Base-by-base conservation (phyloP, 2,888 invertebrate species). In the Lottia gigantea region DNA sequence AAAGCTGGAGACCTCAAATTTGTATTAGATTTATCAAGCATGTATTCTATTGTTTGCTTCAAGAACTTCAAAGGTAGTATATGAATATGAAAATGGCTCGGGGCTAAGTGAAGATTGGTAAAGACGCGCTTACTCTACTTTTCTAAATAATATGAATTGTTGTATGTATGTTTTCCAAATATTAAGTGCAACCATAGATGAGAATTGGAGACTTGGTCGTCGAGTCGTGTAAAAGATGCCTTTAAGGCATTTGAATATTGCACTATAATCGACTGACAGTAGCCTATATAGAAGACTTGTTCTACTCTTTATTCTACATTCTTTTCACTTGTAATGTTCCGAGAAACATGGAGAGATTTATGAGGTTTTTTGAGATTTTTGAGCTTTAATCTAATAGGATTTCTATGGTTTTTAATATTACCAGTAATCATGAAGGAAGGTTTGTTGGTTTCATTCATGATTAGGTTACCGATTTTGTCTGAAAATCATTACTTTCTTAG, bases 121-220 rank as follows among this genome's bases (percentile, higher is more conserved):
- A 68, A 55, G 55, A 55, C 55, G 55, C 55, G 55, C 23, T 55
- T 23, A 55, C 55, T 55, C 55, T 11, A 55, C 55, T 55, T 55
- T 55, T 55, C 19, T 55, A 55, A 55, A 55, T 55, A 62, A 62
- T 45, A 26, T 19, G 46, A 47, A 49, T 55, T 45, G 63, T 69
- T 69, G 55, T 69, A 47, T 46, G 64, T 69, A 65, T 69, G 55
- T 69, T 64, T 69, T 65, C 61, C 45, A 40, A 46, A 65, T 64
- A 55, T 65, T 65, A 47, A 64, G 64, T 65, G 55, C 40, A 62
- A 64, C 65, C 55, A 49, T 49, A 55, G 47, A 62, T 25, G 47
- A 40, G 45, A 68, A 68, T 49, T 64, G 49, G 64, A 49, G 25
- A 49, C 16, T 62, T 7, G 15, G 23, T 63, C 12, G 31, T 31